Conservation (phyloP, 2,888 invertebrate genomes). For the Nephrotoma guestfalica region DNA sequence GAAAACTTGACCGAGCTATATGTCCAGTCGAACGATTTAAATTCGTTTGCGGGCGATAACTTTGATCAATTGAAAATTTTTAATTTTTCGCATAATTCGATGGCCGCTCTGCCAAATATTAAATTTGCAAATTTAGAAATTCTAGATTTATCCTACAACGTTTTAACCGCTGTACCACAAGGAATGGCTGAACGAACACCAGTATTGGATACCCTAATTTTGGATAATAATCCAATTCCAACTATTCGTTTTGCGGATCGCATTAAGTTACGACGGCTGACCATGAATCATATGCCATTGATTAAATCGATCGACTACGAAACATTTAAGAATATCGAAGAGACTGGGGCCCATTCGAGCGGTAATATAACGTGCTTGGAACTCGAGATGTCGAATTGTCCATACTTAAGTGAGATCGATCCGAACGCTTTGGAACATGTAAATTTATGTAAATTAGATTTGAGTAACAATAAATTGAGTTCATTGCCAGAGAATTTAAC, state of each 20-base stretch:
- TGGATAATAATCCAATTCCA: constrained; percentile 11
- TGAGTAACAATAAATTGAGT: constrained; percentile 11
- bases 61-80: constrained; percentile 6
- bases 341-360: neutral
- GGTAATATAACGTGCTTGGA: constrained; percentile 4
- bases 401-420: constrained; percentile 1
- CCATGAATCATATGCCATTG: constrained; percentile 8
- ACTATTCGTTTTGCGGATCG: constrained; percentile 7
- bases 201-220: constrained; percentile 2
- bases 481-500: constrained; percentile 2
- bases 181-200: constrained; percentile 5
- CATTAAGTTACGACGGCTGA: constrained; percentile 4
- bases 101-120: constrained; percentile 6
- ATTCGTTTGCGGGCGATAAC: neutral
- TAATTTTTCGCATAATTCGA: constrained; percentile 9
- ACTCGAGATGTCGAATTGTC: constrained; percentile 6
- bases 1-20: constrained; percentile 7
- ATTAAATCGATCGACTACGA: constrained; percentile 6
- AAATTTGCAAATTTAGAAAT: constrained; percentile 1
- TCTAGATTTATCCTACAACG: constrained; percentile 9
- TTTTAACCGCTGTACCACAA: constrained; percentile 6
- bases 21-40: constrained; percentile 9
- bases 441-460: constrained; percentile 9
- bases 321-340: constrained; percentile 8
- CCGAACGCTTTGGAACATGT: neutral